Percentiles rank a stretch among this genome's conserved stretches.
phyloP scores from a whole-genome alignment of 1,140 invertebrate species.

The Drepana arcuata region DNA sequence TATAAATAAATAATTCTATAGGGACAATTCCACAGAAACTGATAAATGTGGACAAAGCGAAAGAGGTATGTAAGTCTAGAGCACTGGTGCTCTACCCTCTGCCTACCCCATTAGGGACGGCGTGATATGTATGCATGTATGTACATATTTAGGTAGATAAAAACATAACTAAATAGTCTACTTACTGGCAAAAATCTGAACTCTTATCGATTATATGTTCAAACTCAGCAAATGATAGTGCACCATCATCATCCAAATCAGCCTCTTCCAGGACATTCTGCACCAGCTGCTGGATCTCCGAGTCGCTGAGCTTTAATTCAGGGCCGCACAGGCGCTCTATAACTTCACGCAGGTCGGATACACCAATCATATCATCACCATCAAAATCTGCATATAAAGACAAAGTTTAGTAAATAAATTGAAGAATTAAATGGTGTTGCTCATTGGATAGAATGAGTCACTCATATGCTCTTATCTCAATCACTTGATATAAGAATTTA shows the following conservation, averaged over 20 bases:
- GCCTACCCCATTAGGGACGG: no score
- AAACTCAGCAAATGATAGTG: conserved; percentile 94
- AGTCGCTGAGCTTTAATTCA: conserved; percentile 77
- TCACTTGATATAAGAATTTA: no score
- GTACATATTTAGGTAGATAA: not conserved
- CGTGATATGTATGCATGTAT: no score
- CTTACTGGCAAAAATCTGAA: conserved; percentile 89
- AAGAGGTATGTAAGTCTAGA: no score
- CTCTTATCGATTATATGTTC: conserved; percentile 95
- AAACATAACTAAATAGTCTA: conserved; percentile 6
- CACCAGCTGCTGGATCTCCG: conserved; percentile 78
- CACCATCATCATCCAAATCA: conserved; percentile 93
- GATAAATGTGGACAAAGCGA: no score
- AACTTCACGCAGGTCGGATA: conserved; percentile 82
- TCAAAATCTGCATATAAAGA: conserved; percentile 89
- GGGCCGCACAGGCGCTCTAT: conserved; percentile 80
- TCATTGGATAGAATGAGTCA: no score
- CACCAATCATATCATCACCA: conserved; percentile 90
- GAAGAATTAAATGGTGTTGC: no score
- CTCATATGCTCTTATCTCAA: no score
- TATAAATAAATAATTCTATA: no score
- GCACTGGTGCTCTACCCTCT: no score
- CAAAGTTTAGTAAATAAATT: no score
- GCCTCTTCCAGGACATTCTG: conserved; percentile 89
- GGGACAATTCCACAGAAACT: no score